These are phyloP conservation scores for Vipera latastei DNA, from an alignment of 2,797 vertebrate species.

Conservation along the genomic window DNA sequence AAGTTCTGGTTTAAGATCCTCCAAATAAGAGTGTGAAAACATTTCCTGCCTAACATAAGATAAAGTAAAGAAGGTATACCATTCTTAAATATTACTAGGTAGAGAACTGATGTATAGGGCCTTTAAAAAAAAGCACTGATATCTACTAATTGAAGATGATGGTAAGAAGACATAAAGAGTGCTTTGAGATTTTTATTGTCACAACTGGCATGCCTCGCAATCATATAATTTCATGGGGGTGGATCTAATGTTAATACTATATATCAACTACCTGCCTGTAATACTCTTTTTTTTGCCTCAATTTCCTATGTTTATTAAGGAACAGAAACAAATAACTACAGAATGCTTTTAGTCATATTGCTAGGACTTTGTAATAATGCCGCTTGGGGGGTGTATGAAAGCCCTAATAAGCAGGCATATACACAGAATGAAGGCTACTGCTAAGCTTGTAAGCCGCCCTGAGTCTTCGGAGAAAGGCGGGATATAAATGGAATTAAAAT, in stretches of 20 bases:
- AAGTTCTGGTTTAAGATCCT: background rate
- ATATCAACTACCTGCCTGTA: background rate
- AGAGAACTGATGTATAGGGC: background rate
- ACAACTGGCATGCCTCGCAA: background rate
- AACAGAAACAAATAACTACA: background rate
- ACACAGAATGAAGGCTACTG: no score
- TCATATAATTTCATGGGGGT: background rate
- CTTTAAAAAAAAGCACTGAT: background rate
- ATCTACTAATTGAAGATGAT: background rate
- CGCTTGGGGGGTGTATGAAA: no score
- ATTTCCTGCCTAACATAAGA: background rate
- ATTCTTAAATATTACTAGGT: background rate
- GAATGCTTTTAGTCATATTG: background rate
- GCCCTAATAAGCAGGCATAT: no score
- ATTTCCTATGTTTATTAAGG: background rate
- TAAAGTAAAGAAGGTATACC: background rate
- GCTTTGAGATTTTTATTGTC: background rate
- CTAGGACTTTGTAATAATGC: no score
- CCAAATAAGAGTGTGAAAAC: background rate
- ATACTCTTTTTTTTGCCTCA: background rate
- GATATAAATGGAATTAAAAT: no score
- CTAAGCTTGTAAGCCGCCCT: no score
- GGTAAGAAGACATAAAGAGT: background rate
- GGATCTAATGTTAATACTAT: background rate
- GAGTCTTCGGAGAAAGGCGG: no score